phyloP scores from a whole-genome alignment of 2,797 vertebrate species.

The Antennarius maculatus region DNA sequence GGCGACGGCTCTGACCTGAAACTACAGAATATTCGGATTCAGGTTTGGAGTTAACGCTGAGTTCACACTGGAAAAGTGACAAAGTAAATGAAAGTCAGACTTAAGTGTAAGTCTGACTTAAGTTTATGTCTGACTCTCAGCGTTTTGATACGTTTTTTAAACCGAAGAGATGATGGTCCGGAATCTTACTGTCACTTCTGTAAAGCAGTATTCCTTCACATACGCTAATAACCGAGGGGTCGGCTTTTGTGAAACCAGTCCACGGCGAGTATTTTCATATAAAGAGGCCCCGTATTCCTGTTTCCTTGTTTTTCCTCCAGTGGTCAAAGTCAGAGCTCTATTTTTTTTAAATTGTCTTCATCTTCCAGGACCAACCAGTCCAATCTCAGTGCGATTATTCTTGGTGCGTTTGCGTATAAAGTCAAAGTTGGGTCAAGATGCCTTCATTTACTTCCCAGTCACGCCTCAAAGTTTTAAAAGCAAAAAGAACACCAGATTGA shows the following conservation, averaged over 20 bases:
- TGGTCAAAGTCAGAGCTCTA: conserved; percentile 42
- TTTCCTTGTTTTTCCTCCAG: conserved; percentile 42
- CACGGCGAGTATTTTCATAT: conserved; percentile 37
- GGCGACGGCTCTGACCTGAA: too few species aligned
- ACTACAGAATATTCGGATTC: too few species aligned
- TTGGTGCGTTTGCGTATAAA: conserved; percentile 22
- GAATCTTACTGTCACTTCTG: background rate
- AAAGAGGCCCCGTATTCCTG: conserved; percentile 48
- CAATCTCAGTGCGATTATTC: conserved; percentile 28
- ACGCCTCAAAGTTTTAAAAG: background rate
- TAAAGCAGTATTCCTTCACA: background rate
- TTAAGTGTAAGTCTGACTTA: too few species aligned
- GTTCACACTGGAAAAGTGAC: too few species aligned
- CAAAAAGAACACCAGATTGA: background rate
- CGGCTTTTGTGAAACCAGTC: conserved; percentile 55
- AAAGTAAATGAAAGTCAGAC: too few species aligned
- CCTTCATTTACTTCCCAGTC: conserved; percentile 31
- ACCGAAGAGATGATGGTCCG: background rate
- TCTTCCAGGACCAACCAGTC: conserved; percentile 45
- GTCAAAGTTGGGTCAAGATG: conserved; percentile 45
- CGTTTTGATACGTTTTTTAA: background rate
- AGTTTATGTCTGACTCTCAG: too few species aligned
- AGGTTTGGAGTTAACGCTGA: too few species aligned
- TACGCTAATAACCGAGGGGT: conserved; percentile 18
- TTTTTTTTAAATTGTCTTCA: conserved; percentile 32